Evolutionary conservation across 1,140 invertebrate genomes (phyloP), one percentile per base, ranked within the genome.

Genomic region (Drosophila oshimai): DNA sequence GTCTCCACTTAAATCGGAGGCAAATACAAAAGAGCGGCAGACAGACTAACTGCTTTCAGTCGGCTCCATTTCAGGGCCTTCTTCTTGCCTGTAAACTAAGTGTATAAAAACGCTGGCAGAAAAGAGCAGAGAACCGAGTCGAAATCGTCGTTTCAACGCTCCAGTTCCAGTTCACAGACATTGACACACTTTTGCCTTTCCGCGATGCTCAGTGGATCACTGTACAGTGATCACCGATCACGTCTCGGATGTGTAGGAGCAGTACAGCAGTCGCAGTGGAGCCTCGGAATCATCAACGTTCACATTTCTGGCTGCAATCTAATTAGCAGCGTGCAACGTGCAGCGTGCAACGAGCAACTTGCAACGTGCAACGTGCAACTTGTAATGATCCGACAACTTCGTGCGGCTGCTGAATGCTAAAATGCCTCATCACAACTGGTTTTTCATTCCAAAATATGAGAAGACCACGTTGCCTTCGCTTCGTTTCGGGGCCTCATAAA

Each of bases 151-250:
- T 41, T 55, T 62, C 76, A 74, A 77, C 73, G 81, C 76, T 86
- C 76, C 80, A 89, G 86, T 89, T 89, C 80, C 86, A 89, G 86
- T 89, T 89, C 86, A 89, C 86, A 89, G 86, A 67, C 86, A 89
- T 89, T 89, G 86, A 89, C 86, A 89, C 80, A 89, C 69, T 89
- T 89, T 74, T 71, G 37, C 36, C 45, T 39, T 29, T 71, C 54
- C 55, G 45, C 64, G 28, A 47, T n/a, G 70, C 42, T 37, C 34
- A 12, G 39, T 29, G 34, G 61, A 65, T 61, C 54, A 61, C 57
- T 15, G 45, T 28, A 45, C 64, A 24, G 28, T 46, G 68, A 71
- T 60, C 46, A 22, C 31, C 39, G 55, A 58, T 46, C 75, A 78
- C 74, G 68, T 68, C 47, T 55, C 64, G 29, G 61, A 70, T 80